These are phyloP conservation scores for Pempheris klunzingeri DNA, from an alignment of 2,797 vertebrate genomes.

Conservation along the genomic window DNA sequence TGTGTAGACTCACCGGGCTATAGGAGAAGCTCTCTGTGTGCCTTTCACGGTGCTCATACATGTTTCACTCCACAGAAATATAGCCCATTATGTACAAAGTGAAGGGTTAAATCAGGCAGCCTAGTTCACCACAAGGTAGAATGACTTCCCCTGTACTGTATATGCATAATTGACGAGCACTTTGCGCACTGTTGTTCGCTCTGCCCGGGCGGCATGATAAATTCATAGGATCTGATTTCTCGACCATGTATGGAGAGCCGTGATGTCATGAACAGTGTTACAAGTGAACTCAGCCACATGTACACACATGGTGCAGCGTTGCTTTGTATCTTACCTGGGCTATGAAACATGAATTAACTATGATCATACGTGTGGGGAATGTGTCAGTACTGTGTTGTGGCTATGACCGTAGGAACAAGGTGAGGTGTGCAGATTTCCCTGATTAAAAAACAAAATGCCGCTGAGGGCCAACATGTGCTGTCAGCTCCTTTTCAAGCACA, in stretches of 20 bases:
- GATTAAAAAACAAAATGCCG: neutral
- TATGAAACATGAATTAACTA: constrained; percentile 35
- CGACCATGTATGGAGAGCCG: constrained; percentile 53
- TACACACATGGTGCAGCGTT: neutral
- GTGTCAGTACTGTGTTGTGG: neutral
- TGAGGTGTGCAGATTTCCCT: neutral
- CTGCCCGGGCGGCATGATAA: constrained; percentile 65
- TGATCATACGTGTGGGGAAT: constrained; percentile 26
- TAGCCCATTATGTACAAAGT: constrained; percentile 26
- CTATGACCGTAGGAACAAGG: neutral
- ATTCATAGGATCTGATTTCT: constrained; percentile 74
- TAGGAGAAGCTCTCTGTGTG: neutral
- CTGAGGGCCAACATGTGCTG: neutral
- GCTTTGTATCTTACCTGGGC: neutral
- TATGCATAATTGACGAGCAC: constrained; percentile 80
- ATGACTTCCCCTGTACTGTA: constrained; percentile 52
- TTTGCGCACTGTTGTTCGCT: constrained; percentile 69
- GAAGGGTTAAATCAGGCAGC: constrained; percentile 57
- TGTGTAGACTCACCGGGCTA: too few relatives aligned
- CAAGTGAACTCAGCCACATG: constrained; percentile 49
- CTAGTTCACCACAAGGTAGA: constrained; percentile 47
- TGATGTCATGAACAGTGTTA: constrained; percentile 56
- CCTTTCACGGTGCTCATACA: constrained; percentile 28
- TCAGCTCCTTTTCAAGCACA: neutral
- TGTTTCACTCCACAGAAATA: constrained; percentile 47